phyloP scores from a whole-genome alignment of 1,140 invertebrate genomes.

The Megathymus violae region DNA sequence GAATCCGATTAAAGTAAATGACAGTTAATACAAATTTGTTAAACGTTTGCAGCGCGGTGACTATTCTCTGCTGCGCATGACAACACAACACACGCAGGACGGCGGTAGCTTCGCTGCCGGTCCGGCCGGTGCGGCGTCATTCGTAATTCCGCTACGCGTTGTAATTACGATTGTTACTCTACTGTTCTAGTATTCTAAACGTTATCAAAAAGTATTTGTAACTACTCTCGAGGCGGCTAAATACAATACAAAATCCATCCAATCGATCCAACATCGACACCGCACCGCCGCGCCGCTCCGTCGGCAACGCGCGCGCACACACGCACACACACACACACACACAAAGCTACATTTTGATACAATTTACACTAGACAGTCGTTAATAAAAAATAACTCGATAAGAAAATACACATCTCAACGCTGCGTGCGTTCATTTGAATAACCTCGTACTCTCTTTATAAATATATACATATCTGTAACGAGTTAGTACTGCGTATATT shows the following conservation, averaged over 20 bases:
- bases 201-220: too few species aligned
- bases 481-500: constrained; percentile 21
- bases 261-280: constrained; percentile 20
- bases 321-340: constrained; percentile 58
- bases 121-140: neutral
- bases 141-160: too few species aligned
- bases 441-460: constrained; percentile 27
- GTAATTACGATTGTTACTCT: too few species aligned
- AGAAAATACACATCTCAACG: constrained; percentile 38
- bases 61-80: too few species aligned
- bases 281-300: constrained; percentile 25
- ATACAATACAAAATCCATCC: constrained; percentile 16
- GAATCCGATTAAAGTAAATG: too few species aligned
- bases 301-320: too few species aligned
- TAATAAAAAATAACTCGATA: constrained; percentile 40
- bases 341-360: constrained; percentile 47
- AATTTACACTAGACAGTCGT: constrained; percentile 53
- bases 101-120: too few species aligned
- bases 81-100: too few species aligned
- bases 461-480: constrained; percentile 38
- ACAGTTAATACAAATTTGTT: too few species aligned
- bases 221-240: constrained; percentile 7
- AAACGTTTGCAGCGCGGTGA: too few species aligned
- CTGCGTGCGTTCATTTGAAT: constrained; percentile 17
- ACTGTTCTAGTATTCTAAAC: too few species aligned